phyloP scores from a whole-genome alignment of 2,113 vertebrate species.

The Camelus dromedarius region DNA sequence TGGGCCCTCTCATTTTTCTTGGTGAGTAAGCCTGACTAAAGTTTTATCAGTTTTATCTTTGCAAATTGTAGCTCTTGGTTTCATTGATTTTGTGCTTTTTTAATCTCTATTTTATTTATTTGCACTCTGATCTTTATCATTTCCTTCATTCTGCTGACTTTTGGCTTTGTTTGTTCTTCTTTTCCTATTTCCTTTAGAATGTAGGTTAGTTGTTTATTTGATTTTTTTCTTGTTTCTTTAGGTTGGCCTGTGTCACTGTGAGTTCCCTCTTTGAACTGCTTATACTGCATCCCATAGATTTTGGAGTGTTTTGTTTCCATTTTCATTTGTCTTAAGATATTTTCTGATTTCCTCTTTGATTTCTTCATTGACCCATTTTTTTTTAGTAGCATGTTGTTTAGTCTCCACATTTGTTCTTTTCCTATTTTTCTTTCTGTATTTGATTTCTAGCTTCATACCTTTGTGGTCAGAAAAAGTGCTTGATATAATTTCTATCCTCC shows the following conservation, averaged over 20 bases:
- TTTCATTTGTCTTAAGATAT: neutral
- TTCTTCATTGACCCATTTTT: neutral
- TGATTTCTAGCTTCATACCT: neutral
- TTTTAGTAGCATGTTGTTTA: neutral
- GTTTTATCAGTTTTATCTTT: neutral
- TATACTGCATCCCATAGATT: neutral
- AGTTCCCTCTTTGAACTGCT: neutral
- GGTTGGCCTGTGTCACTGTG: neutral
- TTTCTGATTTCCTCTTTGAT: neutral
- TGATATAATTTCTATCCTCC: neutral
- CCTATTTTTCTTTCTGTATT: neutral
- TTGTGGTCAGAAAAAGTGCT: neutral
- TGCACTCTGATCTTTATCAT: neutral
- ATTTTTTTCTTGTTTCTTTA: neutral
- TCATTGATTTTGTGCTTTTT: neutral
- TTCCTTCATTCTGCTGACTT: neutral
- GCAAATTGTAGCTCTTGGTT: neutral
- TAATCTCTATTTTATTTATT: neutral
- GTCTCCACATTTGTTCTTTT: neutral
- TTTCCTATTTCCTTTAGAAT: neutral
- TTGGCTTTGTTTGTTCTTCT: neutral
- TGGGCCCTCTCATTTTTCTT: neutral
- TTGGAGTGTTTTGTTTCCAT: neutral
- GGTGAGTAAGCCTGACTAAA: neutral
- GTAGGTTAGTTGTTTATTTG: neutral